phyloP scores from a whole-genome alignment of 2,888 invertebrate genomes.

The Drosophila melanosoma region DNA sequence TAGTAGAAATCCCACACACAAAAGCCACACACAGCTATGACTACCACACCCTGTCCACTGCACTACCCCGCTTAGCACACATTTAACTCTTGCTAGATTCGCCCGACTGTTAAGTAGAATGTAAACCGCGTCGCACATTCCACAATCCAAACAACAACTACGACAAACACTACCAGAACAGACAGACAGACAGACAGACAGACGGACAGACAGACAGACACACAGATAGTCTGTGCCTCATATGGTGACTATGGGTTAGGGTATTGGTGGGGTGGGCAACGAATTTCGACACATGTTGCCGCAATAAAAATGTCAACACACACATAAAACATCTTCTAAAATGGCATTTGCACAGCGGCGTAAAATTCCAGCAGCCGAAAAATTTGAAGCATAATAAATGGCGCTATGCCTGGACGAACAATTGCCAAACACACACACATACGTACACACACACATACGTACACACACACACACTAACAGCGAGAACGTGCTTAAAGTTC shows the following conservation, averaged over 20 bases:
- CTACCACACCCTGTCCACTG: neutral
- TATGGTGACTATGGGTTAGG: slow-evolving; percentile 1
- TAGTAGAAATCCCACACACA: slow-evolving; percentile 24
- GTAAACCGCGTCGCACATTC: slow-evolving; percentile 70
- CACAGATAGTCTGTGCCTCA: slow-evolving; percentile 29
- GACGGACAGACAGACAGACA: slow-evolving; percentile 14
- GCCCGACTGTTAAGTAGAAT: slow-evolving; percentile 68
- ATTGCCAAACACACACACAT: slow-evolving; percentile 37
- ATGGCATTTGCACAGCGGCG: slow-evolving; percentile 78
- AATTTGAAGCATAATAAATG: slow-evolving; percentile 81
- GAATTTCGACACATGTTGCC: slow-evolving; percentile 81
- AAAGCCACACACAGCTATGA: neutral
- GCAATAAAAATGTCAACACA: slow-evolving; percentile 81
- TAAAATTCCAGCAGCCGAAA: slow-evolving; percentile 71
- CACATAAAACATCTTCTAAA: slow-evolving; percentile 81
- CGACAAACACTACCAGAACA: slow-evolving; percentile 45
- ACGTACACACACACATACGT: slow-evolving; percentile 10
- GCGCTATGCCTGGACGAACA: slow-evolving; percentile 59
- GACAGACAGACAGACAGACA: slow-evolving; percentile 12
- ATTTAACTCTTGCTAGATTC: slow-evolving; percentile 66
- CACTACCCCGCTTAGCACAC: slow-evolving; percentile 13
- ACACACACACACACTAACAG: slow-evolving; percentile 5
- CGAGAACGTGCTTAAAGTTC: slow-evolving; percentile 67
- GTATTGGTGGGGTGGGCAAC: slow-evolving; percentile 13
- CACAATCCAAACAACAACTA: slow-evolving; percentile 57